Percentiles rank a stretch among this genome's conserved stretches.
Evolutionary conservation across 2,113 vertebrate genomes (phyloP).

Genomic region (Nothocercus nigrocapillus): DNA sequence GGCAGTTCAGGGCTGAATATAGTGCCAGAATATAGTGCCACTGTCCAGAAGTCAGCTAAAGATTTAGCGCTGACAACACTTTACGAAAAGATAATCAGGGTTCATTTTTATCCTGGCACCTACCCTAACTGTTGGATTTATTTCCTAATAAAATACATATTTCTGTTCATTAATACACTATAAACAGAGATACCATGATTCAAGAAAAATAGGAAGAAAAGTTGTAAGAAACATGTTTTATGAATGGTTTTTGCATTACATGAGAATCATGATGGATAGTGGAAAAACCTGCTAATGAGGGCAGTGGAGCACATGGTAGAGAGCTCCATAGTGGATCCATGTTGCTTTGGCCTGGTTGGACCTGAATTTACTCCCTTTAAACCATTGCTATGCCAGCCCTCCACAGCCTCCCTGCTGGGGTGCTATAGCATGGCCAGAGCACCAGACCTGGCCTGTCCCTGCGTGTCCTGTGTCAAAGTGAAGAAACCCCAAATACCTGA

Average conservation of each 20-base stretch:
- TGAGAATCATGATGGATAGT: not conserved
- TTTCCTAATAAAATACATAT: not conserved
- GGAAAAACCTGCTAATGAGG: rapidly evolving
- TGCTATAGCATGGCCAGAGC: not conserved
- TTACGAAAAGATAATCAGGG: not conserved
- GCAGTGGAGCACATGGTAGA: not conserved
- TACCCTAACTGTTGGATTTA: not conserved
- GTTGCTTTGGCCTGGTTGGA: not conserved
- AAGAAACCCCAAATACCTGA: not conserved
- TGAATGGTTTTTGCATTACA: not conserved
- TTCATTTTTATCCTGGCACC: not conserved
- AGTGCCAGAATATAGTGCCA: not conserved
- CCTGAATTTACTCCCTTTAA: not conserved
- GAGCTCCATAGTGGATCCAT: not conserved
- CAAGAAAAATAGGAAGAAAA: rapidly evolving
- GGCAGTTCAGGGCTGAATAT: not conserved
- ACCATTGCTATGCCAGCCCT: not conserved
- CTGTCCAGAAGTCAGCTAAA: not conserved
- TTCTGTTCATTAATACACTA: not conserved
- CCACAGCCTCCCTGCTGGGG: not conserved
- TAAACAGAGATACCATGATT: not conserved
- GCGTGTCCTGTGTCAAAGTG: rapidly evolving
- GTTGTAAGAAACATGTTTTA: not conserved
- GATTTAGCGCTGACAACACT: not conserved
- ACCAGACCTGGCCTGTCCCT: not conserved